Evolutionary conservation across 2,888 invertebrate species (phyloP).

Genomic region (Dynastes hyllus): DNA sequence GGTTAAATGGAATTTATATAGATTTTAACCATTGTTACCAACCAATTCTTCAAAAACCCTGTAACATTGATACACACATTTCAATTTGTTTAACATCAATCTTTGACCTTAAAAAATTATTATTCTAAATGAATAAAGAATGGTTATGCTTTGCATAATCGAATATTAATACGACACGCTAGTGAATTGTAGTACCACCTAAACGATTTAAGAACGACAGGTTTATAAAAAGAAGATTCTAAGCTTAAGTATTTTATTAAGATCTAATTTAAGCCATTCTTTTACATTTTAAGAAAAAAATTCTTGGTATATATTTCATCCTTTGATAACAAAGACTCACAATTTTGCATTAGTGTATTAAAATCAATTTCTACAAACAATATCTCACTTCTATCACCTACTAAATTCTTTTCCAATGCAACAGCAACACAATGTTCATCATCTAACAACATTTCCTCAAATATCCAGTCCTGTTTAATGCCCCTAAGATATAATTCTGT

Average conservation of each 20-base stretch:
- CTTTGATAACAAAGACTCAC: constrained; percentile 71
- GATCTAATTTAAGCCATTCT: constrained; percentile 30
- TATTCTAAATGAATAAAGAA: not conserved
- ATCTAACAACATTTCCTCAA: constrained; percentile 89
- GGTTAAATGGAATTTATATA: no score
- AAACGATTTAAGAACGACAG: not conserved
- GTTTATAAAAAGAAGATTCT: not conserved
- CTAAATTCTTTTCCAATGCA: constrained; percentile 71
- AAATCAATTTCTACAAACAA: constrained; percentile 76
- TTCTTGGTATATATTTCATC: constrained; percentile 75
- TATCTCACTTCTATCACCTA: constrained; percentile 51
- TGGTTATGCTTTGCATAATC: no score
- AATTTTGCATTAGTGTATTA: constrained; percentile 76
- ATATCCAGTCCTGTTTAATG: constrained; percentile 78
- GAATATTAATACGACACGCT: no score
- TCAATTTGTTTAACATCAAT: no score
- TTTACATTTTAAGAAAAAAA: constrained; percentile 76
- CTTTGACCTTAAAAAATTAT: not conserved
- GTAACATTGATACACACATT: no score
- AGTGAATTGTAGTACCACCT: no score
- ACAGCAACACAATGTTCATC: constrained; percentile 86
- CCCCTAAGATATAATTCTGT: constrained; percentile 80
- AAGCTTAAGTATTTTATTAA: not conserved
- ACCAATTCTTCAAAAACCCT: no score
- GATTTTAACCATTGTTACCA: no score